These are phyloP conservation scores for Phrynocephalus vlangalii DNA, from an alignment of 2,797 vertebrate species.

Conservation along the genomic window DNA sequence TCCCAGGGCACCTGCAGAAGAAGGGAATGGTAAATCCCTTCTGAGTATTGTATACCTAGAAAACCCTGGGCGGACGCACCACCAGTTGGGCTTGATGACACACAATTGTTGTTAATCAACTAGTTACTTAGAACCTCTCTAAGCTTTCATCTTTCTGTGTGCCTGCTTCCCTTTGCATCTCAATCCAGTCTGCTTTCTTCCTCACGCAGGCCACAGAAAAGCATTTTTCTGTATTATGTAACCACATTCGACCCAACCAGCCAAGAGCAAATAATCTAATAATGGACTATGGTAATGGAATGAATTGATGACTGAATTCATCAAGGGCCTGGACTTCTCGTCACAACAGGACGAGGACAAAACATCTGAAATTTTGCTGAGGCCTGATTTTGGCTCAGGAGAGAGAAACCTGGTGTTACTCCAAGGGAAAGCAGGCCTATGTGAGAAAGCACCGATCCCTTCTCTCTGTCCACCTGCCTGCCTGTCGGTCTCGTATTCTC, in stretches of 20 bases:
- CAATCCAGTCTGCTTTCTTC: not conserved
- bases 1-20: too few species aligned
- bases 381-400: not conserved
- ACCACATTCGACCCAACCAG: constrained; percentile 9
- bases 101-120: too few species aligned
- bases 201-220: not conserved
- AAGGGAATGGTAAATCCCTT: too few species aligned
- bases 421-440: constrained; percentile 17
- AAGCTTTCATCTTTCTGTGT: not conserved
- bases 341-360: not conserved
- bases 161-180: not conserved
- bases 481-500: not conserved
- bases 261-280: constrained; percentile 34
- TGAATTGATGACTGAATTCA: constrained; percentile 13
- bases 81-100: too few species aligned
- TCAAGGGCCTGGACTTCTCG: not conserved
- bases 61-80: too few species aligned
- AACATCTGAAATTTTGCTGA: not conserved
- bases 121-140: not conserved
- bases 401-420: not conserved
- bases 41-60: too few species aligned
- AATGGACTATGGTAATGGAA: not conserved
- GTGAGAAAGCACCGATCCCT: fast-evolving
- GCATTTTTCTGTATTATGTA: not conserved
- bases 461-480: fast-evolving